Base-by-base conservation (phyloP, 53 echinoderm and acorn worm species). In the Stichopus horrens region DNA sequence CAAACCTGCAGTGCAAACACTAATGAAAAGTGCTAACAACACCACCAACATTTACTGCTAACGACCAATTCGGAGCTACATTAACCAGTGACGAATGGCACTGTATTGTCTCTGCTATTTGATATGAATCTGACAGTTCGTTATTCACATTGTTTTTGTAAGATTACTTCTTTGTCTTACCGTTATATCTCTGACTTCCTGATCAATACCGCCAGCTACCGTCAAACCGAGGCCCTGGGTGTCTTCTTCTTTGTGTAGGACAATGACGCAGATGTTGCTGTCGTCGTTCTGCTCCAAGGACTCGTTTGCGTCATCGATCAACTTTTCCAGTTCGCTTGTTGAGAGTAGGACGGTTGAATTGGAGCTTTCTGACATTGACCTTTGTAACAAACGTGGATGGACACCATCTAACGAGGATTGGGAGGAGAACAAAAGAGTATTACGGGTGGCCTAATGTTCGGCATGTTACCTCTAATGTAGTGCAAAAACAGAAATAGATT, bases 271-370 rank as follows among this genome's bases (percentile, higher is more conserved):
- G 56, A 99, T 88, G 74, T 94, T 89, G 58, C 92, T 94, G 74
- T 99, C 99, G 37, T 94, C 88, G 13, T 89, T 83, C 74, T 99
- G 94, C n/a, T 99, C 99, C 21, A 99, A 55, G 4, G 99, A 94
- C 55, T 99, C 91, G 75, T 99, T 99, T 59, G 99, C 99, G 67
- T 99, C 99, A 54, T 99, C 99, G 8, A 99, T 96, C 19, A 99
- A 88, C 88, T 92, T 95, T 86, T 96, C 96, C 63, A 99, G 87
- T 90, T 99, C 99, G n/a, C 90, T 91, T 20, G 93, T 91, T 7
- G 96, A 96, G 4, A 99, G 96, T 9, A 99, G 91, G 68, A 99
- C 86, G 22, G 99, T 99, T 55, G 99, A 99, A 86, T 89, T 94
- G 13, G 99, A 99, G 73, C 96, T 96, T 89, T 99, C 99, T 11